Base-by-base conservation (phyloP, 1,140 invertebrate genomes). In the Drosophila aff. region DNA sequence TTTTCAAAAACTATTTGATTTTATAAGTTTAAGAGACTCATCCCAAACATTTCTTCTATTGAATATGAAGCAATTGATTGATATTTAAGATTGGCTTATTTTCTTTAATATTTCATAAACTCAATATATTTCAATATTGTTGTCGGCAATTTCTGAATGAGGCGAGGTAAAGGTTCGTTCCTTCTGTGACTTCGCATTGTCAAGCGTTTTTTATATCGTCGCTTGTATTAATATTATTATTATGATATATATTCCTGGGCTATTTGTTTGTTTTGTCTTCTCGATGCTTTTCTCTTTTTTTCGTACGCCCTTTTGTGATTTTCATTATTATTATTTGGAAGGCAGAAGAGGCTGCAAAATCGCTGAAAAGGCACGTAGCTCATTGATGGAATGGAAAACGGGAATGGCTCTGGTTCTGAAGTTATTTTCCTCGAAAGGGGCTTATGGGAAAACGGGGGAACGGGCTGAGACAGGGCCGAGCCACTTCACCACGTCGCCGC, bases 331-430 rank as follows among this genome's bases (percentile, higher is more conserved):
- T 69, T 78, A 72, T 79, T 71, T 52, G 52, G 58, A 46, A n/a
- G 50, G 66, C 46, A 33, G 71, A 79, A 83, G 84, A 87, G 83
- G 83, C 84, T 89, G 83, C 80, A 83, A 87, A 87, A 87, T 81
- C 77, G 77, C 84, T 69, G 65, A 89, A 89, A 83, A 89, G 83
- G 83, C 83, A 87, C 83, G 83, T 87, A 87, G 84, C 83, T 80
- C 84, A 87, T 89, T 82, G 83, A 75, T 71, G 84, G 52, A 67
- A 75, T 64, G 40, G 67, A 78, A 76, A 76, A 69, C 67, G 71
- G 33, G 57, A 52, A 49, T 36, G 46, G 41, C 43, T 44, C 46
- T 74, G 69, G 59, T 55, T 67, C 49, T 71, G 62, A 52, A 53
- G 64, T 44, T 71, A 66, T n/a, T 50, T 52, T 69, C 13, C 11